Base-by-base conservation (phyloP, 2,113 vertebrate genomes). In the Sceloporus undulatus region DNA sequence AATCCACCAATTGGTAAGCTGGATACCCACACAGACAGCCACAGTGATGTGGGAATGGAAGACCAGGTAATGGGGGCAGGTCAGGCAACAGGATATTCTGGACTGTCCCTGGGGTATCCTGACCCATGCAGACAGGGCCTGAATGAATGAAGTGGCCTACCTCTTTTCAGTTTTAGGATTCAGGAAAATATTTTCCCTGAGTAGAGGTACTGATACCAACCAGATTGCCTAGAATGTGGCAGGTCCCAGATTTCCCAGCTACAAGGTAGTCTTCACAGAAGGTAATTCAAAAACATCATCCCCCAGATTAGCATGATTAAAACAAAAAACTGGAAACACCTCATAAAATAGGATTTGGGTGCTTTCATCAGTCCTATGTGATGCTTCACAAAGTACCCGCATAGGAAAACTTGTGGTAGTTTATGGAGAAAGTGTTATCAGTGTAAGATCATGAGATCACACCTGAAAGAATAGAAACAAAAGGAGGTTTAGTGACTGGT, bases 331-430 rank as follows among this genome's bases (percentile, higher is more conserved):
- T 21, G 34, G 18, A 70, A 83, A 7, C 23, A 29, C 40, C 42
- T 79, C n/a, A 48, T 74, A 84, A 79, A n/a, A 62, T 38, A 68
- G 62, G 16, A n/a, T 88, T 68, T 38, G 27, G 65, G 54, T 62
- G 42, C 70, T 82, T 76, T 65, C 42, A 25, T 29, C 71, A 23
- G 27, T 65, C 29, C 23, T 48, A 42, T 16, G 29, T 16, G 65
- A 82, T 48, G 59, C 52, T 66, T 25, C 59, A 40, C 40, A 84
- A 40, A 40, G 23, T 70, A 13, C 25, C 38, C n/a, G 40, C 8
- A 1, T 84, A 23, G 62, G 56, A 78, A 40, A 25, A n/a, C 74
- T 91, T 90, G 21, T 40, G n/a, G 16, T 77, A 86, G 18, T 77
- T 42, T 74, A 40, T 87, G 79, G 54, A 84, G 79, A 91, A 80